These are phyloP conservation scores for Ailurus styani DNA, from an alignment of 2,113 vertebrate genomes.

Conservation along the genomic window DNA sequence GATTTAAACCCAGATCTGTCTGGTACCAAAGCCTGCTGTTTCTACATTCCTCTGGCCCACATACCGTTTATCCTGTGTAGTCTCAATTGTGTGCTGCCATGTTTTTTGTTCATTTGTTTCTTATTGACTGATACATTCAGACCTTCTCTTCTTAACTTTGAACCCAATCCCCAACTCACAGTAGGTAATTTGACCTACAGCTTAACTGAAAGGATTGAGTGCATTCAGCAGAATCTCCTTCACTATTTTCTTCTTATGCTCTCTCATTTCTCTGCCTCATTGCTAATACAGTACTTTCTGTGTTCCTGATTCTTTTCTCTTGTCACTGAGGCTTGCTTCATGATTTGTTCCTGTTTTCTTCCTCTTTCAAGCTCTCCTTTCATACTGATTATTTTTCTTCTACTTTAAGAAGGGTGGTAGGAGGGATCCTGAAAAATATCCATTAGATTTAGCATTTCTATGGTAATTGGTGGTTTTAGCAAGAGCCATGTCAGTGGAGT, in stretches of 20 bases:
- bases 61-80: neutral
- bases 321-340: neutral
- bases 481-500: neutral
- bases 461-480: neutral
- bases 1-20: neutral
- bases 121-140: neutral
- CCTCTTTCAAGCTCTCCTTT: slow-evolving; percentile 7
- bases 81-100: neutral
- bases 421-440: neutral
- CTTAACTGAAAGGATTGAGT: neutral
- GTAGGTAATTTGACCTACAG: neutral
- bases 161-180: neutral
- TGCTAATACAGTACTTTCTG: neutral
- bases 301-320: neutral
- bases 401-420: neutral
- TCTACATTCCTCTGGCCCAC: neutral
- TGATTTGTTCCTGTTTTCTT: neutral
- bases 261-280: neutral
- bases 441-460: neutral
- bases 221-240: neutral
- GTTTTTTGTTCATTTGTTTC: neutral
- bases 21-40: neutral
- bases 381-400: neutral
- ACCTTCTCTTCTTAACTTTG: neutral
- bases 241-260: neutral